phyloP scores from a whole-genome alignment of 2,888 invertebrate genomes.

The Macrophya annulata region DNA sequence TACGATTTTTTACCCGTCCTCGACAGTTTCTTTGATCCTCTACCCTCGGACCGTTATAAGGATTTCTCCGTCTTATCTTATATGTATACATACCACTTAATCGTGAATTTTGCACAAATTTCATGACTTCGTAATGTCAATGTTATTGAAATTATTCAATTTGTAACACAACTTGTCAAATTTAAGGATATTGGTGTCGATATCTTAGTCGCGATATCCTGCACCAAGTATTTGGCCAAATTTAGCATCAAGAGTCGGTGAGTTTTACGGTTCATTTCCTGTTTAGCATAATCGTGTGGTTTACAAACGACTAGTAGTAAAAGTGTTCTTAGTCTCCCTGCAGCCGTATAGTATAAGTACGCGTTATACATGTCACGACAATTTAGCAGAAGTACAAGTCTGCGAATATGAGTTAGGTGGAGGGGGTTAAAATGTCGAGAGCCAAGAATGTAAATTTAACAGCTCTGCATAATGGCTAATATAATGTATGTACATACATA shows the following conservation, averaged over 20 bases:
- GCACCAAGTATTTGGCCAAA: constrained; percentile 14
- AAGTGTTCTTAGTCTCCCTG: constrained; percentile 48
- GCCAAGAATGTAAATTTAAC: constrained; percentile 14
- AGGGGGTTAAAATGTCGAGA: background rate
- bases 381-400: constrained; percentile 22
- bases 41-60: too few species aligned
- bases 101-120: too few species aligned
- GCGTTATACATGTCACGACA: background rate
- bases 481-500: background rate
- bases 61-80: background rate
- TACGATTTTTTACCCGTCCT: background rate
- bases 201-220: too few species aligned
- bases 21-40: background rate
- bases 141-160: background rate
- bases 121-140: background rate
- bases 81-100: too few species aligned
- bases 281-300: constrained; percentile 73
- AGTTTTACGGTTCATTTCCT: constrained; percentile 39
- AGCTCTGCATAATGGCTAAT: constrained; percentile 6
- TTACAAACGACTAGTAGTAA: constrained; percentile 61
- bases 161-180: too few species aligned
- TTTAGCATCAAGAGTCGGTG: background rate
- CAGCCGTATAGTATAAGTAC: background rate
- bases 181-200: background rate
- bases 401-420: background rate